phyloP scores from a whole-genome alignment of 2,888 invertebrate species.

The Creontiades dilutus region DNA sequence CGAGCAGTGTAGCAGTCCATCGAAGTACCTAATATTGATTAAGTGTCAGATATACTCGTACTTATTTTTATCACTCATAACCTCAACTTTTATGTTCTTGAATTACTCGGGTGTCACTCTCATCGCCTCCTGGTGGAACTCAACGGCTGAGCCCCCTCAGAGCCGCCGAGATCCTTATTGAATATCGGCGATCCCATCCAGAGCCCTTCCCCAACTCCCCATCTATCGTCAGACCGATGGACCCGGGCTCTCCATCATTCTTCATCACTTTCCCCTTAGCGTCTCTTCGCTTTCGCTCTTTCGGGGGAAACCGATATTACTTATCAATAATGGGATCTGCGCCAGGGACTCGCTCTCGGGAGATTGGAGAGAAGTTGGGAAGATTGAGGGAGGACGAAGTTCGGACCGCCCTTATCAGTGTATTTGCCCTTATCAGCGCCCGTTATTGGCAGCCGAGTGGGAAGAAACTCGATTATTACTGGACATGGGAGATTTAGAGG shows the following conservation, averaged over 20 bases:
- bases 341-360: conserved; percentile 4
- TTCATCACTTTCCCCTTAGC: conserved; percentile 42
- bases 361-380: conserved; percentile 15
- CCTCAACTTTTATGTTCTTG: neutral
- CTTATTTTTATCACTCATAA: neutral
- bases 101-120: conserved; percentile 21
- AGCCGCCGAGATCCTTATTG: conserved; percentile 13
- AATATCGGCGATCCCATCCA: conserved; percentile 16
- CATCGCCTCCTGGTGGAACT: neutral
- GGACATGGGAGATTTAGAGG: neutral
- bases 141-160: neutral
- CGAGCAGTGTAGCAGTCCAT: no score
- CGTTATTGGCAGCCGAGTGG: neutral
- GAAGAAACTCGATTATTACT: neutral
- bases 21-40: no score
- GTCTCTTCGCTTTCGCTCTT: conserved; percentile 3
- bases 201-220: neutral
- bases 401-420: conserved; percentile 9
- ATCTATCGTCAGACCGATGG: neutral
- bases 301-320: conserved; percentile 31
- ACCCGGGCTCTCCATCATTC: conserved; percentile 24
- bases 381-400: conserved; percentile 17
- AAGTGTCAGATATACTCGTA: neutral
- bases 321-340: conserved; percentile 42
- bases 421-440: conserved; percentile 2